Evolutionary conservation across 2,113 vertebrate species (phyloP).

Genomic region (Spermophilus dauricus): DNA sequence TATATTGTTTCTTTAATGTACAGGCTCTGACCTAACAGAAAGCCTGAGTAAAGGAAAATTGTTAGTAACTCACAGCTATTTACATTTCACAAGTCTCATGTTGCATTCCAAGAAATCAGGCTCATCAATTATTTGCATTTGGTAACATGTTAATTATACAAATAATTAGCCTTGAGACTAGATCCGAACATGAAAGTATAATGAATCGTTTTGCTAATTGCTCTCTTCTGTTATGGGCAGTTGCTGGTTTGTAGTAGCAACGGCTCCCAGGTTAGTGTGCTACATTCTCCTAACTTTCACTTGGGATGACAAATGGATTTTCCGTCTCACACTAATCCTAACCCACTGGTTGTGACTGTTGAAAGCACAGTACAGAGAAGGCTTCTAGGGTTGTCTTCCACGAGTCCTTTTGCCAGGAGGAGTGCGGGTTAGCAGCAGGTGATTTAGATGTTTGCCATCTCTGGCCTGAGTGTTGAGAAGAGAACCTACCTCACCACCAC

Average conservation of each 20-base stretch:
- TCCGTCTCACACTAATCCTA: not conserved
- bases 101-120: conserved; percentile 77
- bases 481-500: not conserved
- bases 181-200: conserved; percentile 74
- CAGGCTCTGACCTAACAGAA: conserved; percentile 37
- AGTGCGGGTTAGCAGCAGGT: not conserved
- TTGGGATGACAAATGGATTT: not conserved
- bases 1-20: conserved; percentile 53
- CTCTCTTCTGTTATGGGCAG: conserved; percentile 72
- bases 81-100: conserved; percentile 70
- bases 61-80: conserved; percentile 75
- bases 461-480: not conserved
- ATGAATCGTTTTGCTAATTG: conserved; percentile 74
- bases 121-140: conserved; percentile 84
- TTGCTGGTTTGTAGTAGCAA: not conserved
- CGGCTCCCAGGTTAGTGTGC: not conserved
- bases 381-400: not conserved
- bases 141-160: conserved; percentile 81
- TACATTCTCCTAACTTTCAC: conserved; percentile 7
- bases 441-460: not conserved
- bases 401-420: not conserved
- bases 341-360: not conserved
- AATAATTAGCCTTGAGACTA: conserved; percentile 79
- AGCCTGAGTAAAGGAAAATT: conserved; percentile 11
- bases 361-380: not conserved